Base-by-base conservation (phyloP, 1,140 invertebrate species). In the Probaryconus sp. region DNA sequence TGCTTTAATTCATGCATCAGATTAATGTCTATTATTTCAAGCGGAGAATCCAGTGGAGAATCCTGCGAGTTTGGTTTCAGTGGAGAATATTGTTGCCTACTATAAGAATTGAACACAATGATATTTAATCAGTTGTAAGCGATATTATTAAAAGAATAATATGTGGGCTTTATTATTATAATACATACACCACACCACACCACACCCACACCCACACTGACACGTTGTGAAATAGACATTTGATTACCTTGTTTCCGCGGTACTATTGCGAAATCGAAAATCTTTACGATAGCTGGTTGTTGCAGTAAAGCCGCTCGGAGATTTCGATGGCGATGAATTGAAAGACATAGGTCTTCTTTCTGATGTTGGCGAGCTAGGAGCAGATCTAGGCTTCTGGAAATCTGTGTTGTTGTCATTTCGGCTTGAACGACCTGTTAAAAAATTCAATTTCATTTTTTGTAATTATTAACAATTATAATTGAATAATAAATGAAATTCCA, bases 1-100 rank as follows among this genome's bases (percentile, higher is more conserved):
- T 92, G 90, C 70, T 91, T 88, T 47, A 93, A 84, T 83, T 92
- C 92, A 42, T 90, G 89, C 90, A 92, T 91, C 33, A 93, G 82
- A 82, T 93, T 91, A 70, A 92, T 90, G 71, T 90, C 86, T 30
- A 91, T 72, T 40, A 77, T 81, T 79, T 82, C 86, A 17, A 82
- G 81, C n/a, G 79, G 83, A 0, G 78, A 83, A 43, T 89, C 89
- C 1, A 85, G 70, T 2, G 63, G 63, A 16, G 85, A 85, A 69
- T 91, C 89, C 2, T 88, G 88, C 1, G 89, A 89, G 53, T 86
- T 83, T 5, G 88, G 87, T 73, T 85, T 89, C 24, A 90, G 73
- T 9, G 89, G 88, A 45, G 88, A 90, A 65, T 89, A 90, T 47
- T 88, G 88, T 74, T 85, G 84, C 13, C 82, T 83, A 56, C 88